Conservation (phyloP, 2,888 invertebrate genomes). For the Acheta domesticus region DNA sequence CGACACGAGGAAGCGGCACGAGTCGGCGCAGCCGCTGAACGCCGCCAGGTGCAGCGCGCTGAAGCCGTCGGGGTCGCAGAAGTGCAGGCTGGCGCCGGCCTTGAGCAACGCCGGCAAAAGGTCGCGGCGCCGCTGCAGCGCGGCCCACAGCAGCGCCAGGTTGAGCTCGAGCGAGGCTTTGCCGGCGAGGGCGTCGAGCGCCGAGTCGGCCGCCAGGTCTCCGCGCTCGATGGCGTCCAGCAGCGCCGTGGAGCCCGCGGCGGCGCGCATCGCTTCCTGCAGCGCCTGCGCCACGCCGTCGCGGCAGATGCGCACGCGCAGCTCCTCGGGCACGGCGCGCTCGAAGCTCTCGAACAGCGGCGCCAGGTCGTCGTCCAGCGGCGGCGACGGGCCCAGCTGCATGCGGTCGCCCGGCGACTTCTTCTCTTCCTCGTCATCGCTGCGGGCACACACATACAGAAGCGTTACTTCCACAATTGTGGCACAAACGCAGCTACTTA, state of each 20-base stretch:
- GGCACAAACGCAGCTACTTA: too few relatives aligned
- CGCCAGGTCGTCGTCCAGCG: constrained; percentile 66
- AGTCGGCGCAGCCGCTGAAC: constrained; percentile 72
- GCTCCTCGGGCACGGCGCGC: constrained; percentile 44
- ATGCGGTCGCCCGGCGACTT: constrained; percentile 46
- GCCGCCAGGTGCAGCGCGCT: constrained; percentile 71
- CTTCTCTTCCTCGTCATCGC: constrained; percentile 46
- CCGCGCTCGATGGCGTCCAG: constrained; percentile 72
- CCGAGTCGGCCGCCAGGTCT: constrained; percentile 58
- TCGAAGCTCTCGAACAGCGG: constrained; percentile 79
- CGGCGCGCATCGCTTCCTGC: constrained; percentile 67
- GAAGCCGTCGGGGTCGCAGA: constrained; percentile 66
- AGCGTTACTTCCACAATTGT: not conserved
- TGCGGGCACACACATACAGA: constrained; percentile 41
- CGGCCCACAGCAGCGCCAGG: constrained; percentile 68
- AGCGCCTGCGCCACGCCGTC: constrained; percentile 71
- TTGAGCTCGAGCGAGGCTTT: constrained; percentile 67
- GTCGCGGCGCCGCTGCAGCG: constrained; percentile 67
- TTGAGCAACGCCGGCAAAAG: constrained; percentile 61
- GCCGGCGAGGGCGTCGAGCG: constrained; percentile 52
- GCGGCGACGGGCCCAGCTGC: constrained; percentile 75
- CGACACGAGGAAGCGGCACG: constrained; percentile 65
- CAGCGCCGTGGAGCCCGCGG: constrained; percentile 63
- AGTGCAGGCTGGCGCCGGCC: constrained; percentile 67
- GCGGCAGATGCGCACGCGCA: constrained; percentile 47